Evolutionary conservation across 2,888 invertebrate genomes (phyloP).

Genomic region (Argyresthia goedartella): DNA sequence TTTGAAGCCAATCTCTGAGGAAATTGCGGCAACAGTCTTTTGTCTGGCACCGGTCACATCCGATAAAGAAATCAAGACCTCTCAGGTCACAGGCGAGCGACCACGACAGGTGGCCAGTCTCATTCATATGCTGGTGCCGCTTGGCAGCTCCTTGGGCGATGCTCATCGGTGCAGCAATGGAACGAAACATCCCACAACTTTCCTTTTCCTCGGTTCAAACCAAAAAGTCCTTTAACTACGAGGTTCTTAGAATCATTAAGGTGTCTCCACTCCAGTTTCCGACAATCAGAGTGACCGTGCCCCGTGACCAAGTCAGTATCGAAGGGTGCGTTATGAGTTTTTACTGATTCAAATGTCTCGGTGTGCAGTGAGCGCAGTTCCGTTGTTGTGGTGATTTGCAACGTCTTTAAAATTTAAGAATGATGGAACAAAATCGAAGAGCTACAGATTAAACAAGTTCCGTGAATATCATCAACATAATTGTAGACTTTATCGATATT

Average conservation of each 20-base stretch:
- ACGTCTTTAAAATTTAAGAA: too few species aligned
- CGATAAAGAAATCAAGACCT: too few species aligned
- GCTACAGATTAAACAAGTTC: too few species aligned
- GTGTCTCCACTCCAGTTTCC: not conserved
- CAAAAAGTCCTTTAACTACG: too few species aligned
- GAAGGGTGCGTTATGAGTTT: constrained; percentile 35
- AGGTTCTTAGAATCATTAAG: too few species aligned
- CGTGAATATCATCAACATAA: too few species aligned
- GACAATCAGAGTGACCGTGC: constrained; percentile 32
- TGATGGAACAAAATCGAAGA: too few species aligned
- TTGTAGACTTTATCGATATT: too few species aligned
- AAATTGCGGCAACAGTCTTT: too few species aligned
- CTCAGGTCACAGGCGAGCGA: not conserved
- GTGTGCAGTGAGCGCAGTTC: constrained; percentile 30
- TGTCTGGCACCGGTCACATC: too few species aligned
- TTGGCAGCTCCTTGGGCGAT: constrained; percentile 12
- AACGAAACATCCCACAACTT: constrained; percentile 14
- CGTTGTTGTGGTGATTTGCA: constrained; percentile 9
- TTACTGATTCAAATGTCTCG: constrained; percentile 16
- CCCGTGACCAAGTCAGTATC: constrained; percentile 23
- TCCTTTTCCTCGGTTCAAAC: constrained; percentile 1
- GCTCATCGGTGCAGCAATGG: constrained; percentile 23
- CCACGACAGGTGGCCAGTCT: constrained; percentile 2
- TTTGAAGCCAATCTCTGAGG: too few species aligned
- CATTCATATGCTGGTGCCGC: constrained; percentile 12